A percentile compares a stretch with the other conserved stretches of the same genome.
These are phyloP conservation scores for Plotosus lineatus DNA, from an alignment of 2,113 vertebrate genomes.

Conservation along the genomic window DNA sequence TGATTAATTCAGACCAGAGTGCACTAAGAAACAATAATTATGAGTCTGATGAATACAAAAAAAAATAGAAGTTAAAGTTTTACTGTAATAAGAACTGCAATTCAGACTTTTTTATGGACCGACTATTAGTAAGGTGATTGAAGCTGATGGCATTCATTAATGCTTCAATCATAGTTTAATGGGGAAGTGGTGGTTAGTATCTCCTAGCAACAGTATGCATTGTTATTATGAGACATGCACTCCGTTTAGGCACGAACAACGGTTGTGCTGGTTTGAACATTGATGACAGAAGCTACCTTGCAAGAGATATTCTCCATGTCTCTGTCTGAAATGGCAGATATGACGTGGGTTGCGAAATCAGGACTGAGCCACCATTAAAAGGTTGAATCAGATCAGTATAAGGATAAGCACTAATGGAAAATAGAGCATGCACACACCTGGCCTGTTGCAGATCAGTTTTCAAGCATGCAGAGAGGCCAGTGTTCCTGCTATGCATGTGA, in stretches of 20 bases:
- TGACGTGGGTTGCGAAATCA: background rate
- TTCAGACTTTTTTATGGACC: conserved; percentile 42
- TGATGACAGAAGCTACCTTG: background rate
- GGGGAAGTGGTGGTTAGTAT: conserved; percentile 29
- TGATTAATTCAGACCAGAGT: background rate
- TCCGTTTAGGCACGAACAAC: conserved; percentile 18
- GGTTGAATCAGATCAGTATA: background rate
- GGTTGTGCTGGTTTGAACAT: background rate
- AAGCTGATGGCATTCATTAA: conserved; percentile 55
- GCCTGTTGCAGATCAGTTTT: background rate
- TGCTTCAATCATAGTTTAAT: conserved; percentile 42
- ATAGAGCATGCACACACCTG: background rate
- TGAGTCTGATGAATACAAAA: background rate
- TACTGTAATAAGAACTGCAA: conserved; percentile 33
- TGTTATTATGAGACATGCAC: conserved; percentile 28
- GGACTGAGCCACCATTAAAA: background rate
- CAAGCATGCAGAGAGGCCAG: too few relatives aligned
- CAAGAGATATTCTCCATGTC: conserved; percentile 8
- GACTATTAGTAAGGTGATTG: conserved; percentile 37
- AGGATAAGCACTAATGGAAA: conserved; percentile 4
- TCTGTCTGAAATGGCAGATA: conserved; percentile 13
- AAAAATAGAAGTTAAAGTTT: background rate
- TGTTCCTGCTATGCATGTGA: background rate
- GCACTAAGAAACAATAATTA: background rate
- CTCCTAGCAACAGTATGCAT: conserved; percentile 48